Conservation (phyloP, 1,140 invertebrate species). For the Drosophila grimshawi region DNA sequence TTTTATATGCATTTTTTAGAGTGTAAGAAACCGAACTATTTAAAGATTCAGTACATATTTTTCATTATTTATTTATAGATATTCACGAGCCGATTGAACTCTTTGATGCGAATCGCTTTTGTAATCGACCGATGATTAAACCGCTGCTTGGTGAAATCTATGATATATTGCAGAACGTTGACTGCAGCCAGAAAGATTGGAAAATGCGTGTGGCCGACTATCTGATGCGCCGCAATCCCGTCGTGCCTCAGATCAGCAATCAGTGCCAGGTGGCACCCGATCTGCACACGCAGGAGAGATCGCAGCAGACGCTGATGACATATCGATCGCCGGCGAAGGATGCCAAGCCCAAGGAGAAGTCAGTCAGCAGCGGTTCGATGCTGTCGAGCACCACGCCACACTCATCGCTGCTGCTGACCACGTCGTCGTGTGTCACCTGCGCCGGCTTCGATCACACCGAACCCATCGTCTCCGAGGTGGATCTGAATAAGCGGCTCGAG, state of each 20-base stretch:
- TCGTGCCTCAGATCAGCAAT: conserved; percentile 62
- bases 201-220: conserved; percentile 67
- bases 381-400: conserved; percentile 48
- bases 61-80: conserved; percentile 30
- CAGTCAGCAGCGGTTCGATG: conserved; percentile 29
- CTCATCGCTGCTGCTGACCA: conserved; percentile 62
- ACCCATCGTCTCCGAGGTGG: conserved; percentile 39
- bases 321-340: conserved; percentile 39
- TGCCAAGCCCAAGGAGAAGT: conserved; percentile 34
- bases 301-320: conserved; percentile 58
- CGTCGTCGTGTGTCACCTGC: conserved; percentile 74
- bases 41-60: not conserved
- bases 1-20: too few relatives aligned
- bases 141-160: conserved; percentile 68
- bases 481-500: conserved; percentile 59
- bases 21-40: not conserved
- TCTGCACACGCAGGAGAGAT: conserved; percentile 47
- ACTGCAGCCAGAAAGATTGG: conserved; percentile 71
- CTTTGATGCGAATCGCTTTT: conserved; percentile 61
- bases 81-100: conserved; percentile 69
- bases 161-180: conserved; percentile 63
- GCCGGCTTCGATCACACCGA: conserved; percentile 63
- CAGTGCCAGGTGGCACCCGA: conserved; percentile 52
- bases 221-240: conserved; percentile 57
- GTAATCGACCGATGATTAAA: conserved; percentile 57